phyloP scores from a whole-genome alignment of 2,797 vertebrate species.

The Pseudocheirus occidentalis region DNA sequence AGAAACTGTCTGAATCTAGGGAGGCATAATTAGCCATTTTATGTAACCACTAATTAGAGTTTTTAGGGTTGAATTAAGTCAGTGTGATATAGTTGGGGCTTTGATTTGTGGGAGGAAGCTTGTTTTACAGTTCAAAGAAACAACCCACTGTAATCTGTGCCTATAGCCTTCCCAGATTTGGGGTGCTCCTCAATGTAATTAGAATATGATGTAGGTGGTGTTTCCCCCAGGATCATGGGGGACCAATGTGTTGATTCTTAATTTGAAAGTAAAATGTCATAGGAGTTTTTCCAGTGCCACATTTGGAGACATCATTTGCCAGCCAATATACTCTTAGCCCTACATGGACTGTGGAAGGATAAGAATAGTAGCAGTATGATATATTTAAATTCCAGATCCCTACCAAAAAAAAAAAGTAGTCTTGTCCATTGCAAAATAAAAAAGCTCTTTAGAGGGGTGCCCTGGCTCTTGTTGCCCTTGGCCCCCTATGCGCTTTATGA shows the following conservation, averaged over 20 bases:
- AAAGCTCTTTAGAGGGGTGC: neutral
- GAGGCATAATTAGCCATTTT: conserved; percentile 57
- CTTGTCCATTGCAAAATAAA: neutral
- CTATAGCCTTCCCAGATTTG: conserved; percentile 15
- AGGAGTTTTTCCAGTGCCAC: conserved; percentile 20
- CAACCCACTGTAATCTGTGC: conserved; percentile 19
- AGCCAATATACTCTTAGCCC: neutral
- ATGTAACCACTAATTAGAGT: conserved; percentile 60
- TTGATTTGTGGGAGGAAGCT: conserved; percentile 67
- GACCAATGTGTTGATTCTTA: conserved; percentile 51
- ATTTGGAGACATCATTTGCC: conserved; percentile 34
- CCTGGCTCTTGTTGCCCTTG: neutral
- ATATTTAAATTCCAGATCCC: conserved; percentile 29
- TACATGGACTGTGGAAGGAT: neutral
- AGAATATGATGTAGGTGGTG: neutral
- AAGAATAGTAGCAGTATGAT: neutral
- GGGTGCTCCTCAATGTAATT: neutral
- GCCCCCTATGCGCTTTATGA: neutral
- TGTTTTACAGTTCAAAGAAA: conserved; percentile 51
- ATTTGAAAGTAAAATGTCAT: conserved; percentile 62
- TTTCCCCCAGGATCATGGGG: neutral
- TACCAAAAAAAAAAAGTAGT: neutral
- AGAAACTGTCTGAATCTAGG: conserved; percentile 39
- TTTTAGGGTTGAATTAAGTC: conserved; percentile 71
- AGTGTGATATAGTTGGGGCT: conserved; percentile 60